Conservation (phyloP, 2,888 invertebrate genomes). For the Hermaeophaga mercurialis region DNA sequence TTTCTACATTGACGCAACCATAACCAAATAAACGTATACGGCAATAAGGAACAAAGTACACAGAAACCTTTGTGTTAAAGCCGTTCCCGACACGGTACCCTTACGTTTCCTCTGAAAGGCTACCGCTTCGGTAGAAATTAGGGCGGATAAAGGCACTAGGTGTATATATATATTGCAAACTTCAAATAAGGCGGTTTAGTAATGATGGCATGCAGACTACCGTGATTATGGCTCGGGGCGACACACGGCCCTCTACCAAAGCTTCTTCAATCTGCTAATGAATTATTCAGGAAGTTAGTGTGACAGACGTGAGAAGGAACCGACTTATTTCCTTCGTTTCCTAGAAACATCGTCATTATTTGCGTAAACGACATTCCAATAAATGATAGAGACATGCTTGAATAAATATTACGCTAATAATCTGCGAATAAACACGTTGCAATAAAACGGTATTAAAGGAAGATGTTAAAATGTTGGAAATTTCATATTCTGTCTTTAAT, state of each 20-base stretch:
- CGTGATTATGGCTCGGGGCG: slow-evolving; percentile 2
- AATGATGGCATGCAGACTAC: not conserved
- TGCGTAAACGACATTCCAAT: not conserved
- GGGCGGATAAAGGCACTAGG: not conserved
- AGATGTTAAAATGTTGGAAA: no score
- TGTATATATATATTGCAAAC: not conserved
- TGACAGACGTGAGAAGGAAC: not conserved
- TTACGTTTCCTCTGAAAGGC: not conserved
- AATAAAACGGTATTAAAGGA: no score
- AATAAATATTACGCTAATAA: not conserved
- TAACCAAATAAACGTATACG: no score
- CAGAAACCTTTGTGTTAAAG: slow-evolving; percentile 1
- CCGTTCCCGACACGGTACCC: not conserved
- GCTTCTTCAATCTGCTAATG: slow-evolving; percentile 3
- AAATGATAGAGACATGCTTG: not conserved
- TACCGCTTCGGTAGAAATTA: not conserved
- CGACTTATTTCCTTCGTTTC: slow-evolving; percentile 3
- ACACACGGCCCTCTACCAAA: not conserved
- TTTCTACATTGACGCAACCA: no score
- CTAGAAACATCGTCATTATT: not conserved
- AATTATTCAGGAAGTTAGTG: not conserved
- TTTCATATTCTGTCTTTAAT: no score
- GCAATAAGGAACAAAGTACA: not conserved
- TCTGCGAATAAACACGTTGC: not conserved
- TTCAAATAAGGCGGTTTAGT: not conserved